Conservation (phyloP, 2,797 vertebrate species). For the Sardinella longiceps region DNA sequence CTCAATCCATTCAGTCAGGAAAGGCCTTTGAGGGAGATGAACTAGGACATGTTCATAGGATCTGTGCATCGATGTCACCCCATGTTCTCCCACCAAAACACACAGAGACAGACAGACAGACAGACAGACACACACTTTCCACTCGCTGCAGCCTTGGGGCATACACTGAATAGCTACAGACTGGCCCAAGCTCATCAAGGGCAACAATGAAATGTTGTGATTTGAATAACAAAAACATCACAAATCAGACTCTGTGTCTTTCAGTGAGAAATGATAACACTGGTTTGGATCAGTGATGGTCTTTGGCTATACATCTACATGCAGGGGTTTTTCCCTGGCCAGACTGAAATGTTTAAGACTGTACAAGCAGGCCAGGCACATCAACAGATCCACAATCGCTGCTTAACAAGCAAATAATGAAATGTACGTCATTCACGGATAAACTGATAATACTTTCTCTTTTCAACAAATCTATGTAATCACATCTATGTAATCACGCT, state of each 20-base stretch:
- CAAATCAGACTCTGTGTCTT: not conserved
- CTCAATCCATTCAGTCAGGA: not conserved
- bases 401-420: not conserved
- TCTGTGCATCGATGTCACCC: not conserved
- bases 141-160: not conserved
- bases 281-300: not conserved
- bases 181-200: not conserved
- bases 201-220: not conserved
- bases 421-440: not conserved
- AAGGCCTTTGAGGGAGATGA: not conserved
- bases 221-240: not conserved
- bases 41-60: not conserved
- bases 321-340: not conserved
- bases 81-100: not conserved
- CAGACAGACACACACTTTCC: not conserved
- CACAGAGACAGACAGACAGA: not conserved
- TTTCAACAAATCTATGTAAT: not conserved
- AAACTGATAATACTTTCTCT: not conserved
- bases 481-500: not conserved
- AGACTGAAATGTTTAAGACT: too few species aligned
- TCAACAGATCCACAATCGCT: not conserved
- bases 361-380: not conserved
- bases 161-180: not conserved
- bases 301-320: not conserved
- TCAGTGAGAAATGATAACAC: not conserved